phyloP scores from a whole-genome alignment of 2,888 invertebrate genomes.

The Drosophila acutilabella region DNA sequence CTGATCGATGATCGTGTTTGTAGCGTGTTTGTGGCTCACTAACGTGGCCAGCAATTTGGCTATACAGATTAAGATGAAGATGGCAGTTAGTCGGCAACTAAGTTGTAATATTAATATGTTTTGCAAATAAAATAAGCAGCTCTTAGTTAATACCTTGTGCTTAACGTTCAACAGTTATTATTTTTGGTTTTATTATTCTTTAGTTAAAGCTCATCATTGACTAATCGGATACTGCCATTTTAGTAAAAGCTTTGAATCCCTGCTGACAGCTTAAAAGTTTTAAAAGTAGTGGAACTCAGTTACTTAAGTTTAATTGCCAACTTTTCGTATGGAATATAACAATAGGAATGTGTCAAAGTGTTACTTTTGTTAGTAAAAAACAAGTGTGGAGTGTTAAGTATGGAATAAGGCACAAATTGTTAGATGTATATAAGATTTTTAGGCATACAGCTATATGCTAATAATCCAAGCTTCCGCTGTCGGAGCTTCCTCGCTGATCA shows the following conservation, averaged over 20 bases:
- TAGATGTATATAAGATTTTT: not conserved
- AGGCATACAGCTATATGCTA: constrained; percentile 12
- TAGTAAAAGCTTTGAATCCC: no score
- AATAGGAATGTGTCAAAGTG: not conserved
- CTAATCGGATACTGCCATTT: no score
- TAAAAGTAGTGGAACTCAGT: not conserved
- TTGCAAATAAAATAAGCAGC: constrained; percentile 23
- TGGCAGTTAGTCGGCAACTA: constrained; percentile 26
- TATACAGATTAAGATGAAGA: constrained; percentile 22
- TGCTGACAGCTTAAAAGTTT: no score
- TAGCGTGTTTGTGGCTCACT: constrained; percentile 28
- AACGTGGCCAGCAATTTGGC: constrained; percentile 42
- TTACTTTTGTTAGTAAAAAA: not conserved
- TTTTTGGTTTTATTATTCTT: not conserved
- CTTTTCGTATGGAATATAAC: not conserved
- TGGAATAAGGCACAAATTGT: not conserved
- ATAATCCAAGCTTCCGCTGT: constrained; percentile 11
- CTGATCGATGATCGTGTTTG: constrained; percentile 64
- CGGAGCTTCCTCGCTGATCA: constrained; percentile 13
- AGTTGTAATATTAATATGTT: constrained; percentile 22
- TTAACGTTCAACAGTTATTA: constrained; percentile 3
- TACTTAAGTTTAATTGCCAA: not conserved
- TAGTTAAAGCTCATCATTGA: no score
- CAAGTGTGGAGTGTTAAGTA: not conserved
- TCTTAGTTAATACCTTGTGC: constrained; percentile 9